Base-by-base conservation (phyloP, 1,140 invertebrate species). In the Lordiphosa stackelbergi region DNA sequence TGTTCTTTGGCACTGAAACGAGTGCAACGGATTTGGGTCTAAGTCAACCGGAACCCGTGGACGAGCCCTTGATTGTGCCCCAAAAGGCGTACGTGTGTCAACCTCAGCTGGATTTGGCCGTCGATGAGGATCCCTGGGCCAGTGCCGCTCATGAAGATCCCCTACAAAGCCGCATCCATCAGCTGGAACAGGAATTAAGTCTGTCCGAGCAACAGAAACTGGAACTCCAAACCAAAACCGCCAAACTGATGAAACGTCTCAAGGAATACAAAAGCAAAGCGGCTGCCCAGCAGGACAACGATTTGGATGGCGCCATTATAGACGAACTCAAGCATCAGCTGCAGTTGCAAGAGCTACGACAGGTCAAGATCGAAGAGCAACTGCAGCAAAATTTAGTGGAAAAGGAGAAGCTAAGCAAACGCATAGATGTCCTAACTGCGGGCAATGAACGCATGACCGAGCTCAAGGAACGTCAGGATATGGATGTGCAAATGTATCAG, bases 361-460 rank as follows among this genome's bases (percentile, higher is more conserved):
- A 94, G 35, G 88, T 88, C 28, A 92, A 94, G 66, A 72, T 90
- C 2, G 88, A 81, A 45, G 87, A 88, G 37, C 91, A 92, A 41
- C 69, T 90, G 7, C 90, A 90, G 22, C 91, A 91, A 83, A 89
- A 91, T 24, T 89, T 90, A 49, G 63, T 77, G 0, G 94, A 95
- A 57, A 94, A 92, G 72, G 91, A 92, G 55, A 88, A 89, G 64
- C 73, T 94, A 5, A 61, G 89, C 11, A 94, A 95, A 71, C 90
- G 91, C 85, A 90, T 95, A 48, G 94, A 95, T 62, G 90, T 94
- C 5, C 85, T 96, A 7, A 91, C 91, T 3, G 89, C 91, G 12
- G 93, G 93, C n/a, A 95, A 95, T 81, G 93, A 95, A 35, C 90
- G 91, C 45, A 90, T 95, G 66, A 85, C 92, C 3, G 93, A 95